Percentiles rank a stretch among this genome's conserved stretches.
Evolutionary conservation across 2,113 vertebrate species (phyloP).

Genomic region (Cichladusa arquata): DNA sequence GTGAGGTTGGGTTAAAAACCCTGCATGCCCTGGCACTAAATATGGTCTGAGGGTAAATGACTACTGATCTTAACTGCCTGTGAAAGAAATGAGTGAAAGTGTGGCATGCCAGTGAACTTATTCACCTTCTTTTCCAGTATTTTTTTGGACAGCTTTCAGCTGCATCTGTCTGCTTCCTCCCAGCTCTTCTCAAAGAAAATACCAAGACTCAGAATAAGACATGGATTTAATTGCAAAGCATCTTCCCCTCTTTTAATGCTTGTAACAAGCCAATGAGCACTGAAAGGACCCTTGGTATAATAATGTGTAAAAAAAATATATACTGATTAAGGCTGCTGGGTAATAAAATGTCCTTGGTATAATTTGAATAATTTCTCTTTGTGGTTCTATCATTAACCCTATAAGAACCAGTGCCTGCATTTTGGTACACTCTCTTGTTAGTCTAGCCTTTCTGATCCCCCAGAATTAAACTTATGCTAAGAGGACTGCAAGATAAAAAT

Average conservation of each 20-base stretch:
- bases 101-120: neutral
- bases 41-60: neutral
- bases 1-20: neutral
- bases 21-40: neutral
- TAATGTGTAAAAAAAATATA: slow-evolving; percentile 13
- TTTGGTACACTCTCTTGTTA: neutral
- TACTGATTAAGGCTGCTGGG: slow-evolving; percentile 24
- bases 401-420: neutral
- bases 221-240: neutral
- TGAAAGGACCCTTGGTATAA: slow-evolving; percentile 14
- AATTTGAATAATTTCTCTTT: slow-evolving; percentile 17
- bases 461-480: slow-evolving; percentile 38
- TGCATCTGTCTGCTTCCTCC: slow-evolving; percentile 1
- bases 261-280: slow-evolving; percentile 1
- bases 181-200: neutral
- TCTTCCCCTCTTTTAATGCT: neutral
- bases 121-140: neutral
- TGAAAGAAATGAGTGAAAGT: neutral
- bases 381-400: slow-evolving; percentile 16
- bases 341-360: slow-evolving; percentile 21
- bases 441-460: neutral
- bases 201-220: neutral
- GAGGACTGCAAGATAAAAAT: slow-evolving; percentile 59
- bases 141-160: slow-evolving; percentile 28
- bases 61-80: neutral